Evolutionary conservation across 1,140 invertebrate genomes (phyloP).

Genomic region (Drosophila bocqueti): DNA sequence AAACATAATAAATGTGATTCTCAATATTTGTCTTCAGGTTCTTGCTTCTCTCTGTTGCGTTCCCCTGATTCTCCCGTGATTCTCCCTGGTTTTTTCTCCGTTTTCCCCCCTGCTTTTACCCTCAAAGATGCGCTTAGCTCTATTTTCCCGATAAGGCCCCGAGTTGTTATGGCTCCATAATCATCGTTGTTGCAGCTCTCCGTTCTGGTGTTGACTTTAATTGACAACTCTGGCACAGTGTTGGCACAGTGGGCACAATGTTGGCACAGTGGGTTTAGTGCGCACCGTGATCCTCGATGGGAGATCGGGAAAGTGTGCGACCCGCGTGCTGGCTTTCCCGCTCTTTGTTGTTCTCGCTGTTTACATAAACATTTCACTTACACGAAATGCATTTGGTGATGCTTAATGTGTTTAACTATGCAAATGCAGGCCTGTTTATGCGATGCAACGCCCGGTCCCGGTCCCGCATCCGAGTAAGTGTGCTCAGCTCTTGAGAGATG

Average conservation of each 20-base stretch:
- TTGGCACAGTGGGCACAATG: slow-evolving; percentile 53
- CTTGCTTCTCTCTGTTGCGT: slow-evolving; percentile 7
- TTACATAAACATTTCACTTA: slow-evolving; percentile 78
- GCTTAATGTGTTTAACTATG: slow-evolving; percentile 80
- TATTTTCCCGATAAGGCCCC: slow-evolving; percentile 53
- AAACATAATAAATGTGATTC: slow-evolving; percentile 80
- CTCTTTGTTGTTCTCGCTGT: slow-evolving; percentile 43
- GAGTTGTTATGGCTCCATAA: slow-evolving; percentile 50
- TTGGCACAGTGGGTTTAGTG: no score
- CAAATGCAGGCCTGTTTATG: slow-evolving; percentile 71
- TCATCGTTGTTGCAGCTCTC: slow-evolving; percentile 43
- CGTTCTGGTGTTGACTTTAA: slow-evolving; percentile 71
- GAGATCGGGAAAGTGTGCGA: slow-evolving; percentile 5
- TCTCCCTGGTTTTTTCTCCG: background rate
- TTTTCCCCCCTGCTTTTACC: background rate
- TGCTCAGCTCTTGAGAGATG: slow-evolving; percentile 70
- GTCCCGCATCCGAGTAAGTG: slow-evolving; percentile 27
- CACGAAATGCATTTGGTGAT: slow-evolving; percentile 57
- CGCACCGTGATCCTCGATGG: slow-evolving; percentile 30
- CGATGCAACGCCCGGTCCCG: slow-evolving; percentile 20
- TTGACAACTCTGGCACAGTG: slow-evolving; percentile 66
- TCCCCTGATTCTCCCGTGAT: background rate
- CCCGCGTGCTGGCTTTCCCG: slow-evolving; percentile 34
- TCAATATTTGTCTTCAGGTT: slow-evolving; percentile 62
- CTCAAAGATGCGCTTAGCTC: slow-evolving; percentile 37